A percentile compares a stretch with the other conserved stretches of the same genome.
Evolutionary conservation across 2,888 invertebrate species (phyloP).

Genomic region (Ormyrus thymus): DNA sequence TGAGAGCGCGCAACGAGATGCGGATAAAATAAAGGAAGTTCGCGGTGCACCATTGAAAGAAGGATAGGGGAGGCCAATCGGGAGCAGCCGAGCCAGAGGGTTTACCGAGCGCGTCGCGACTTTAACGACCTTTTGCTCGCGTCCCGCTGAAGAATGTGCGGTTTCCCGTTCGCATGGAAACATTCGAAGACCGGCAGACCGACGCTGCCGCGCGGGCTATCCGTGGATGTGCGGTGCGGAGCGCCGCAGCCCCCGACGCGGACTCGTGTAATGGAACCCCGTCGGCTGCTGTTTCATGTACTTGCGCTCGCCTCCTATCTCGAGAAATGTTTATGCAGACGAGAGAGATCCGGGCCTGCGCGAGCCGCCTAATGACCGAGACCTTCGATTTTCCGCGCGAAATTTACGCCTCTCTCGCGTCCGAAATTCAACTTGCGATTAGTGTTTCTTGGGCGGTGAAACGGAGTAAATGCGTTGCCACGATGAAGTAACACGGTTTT

Average conservation of each 20-base stretch:
- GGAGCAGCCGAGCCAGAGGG: not conserved
- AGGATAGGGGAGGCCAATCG: not conserved
- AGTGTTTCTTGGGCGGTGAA: no score
- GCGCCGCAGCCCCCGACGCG: not conserved
- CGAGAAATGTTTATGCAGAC: no score
- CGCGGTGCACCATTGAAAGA: not conserved
- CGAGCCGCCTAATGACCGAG: no score
- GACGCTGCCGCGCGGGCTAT: not conserved
- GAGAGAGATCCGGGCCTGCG: no score
- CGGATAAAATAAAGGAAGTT: constrained; percentile 24
- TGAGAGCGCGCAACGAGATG: not conserved
- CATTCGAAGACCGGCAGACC: not conserved
- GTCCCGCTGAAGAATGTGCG: constrained; percentile 65
- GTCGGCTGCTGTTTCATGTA: no score
- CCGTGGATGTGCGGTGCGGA: not conserved
- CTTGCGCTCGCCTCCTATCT: no score
- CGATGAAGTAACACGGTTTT: no score
- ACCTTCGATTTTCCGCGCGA: no score
- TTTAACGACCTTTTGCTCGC: constrained; percentile 64
- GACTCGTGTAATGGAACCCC: no score
- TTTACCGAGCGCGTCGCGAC: constrained; percentile 50
- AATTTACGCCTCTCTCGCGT: no score
- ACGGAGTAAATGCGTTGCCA: no score
- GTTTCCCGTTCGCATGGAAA: constrained; percentile 60
- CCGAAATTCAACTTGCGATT: no score